Conservation (phyloP, 2,113 vertebrate species). For the Rhea americana region DNA sequence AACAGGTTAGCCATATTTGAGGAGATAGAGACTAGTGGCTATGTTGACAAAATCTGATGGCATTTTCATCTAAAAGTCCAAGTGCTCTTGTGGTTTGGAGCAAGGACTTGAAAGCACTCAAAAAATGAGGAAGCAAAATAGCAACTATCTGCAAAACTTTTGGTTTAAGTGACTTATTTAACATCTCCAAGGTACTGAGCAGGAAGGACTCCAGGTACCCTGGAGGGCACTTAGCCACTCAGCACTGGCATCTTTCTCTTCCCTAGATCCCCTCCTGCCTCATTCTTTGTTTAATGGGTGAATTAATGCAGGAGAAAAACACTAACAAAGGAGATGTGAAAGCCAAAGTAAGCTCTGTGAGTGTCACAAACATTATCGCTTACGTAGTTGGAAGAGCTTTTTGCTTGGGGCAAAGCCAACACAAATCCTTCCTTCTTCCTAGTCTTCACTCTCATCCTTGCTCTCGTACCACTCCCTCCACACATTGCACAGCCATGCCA, state of each 20-base stretch:
- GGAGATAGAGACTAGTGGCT: background rate
- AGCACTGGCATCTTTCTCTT: background rate
- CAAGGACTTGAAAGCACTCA: constrained; percentile 1
- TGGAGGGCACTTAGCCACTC: background rate
- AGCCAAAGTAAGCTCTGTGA: background rate
- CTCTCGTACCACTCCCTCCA: background rate
- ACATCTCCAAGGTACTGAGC: background rate
- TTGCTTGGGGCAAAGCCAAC: constrained; percentile 16
- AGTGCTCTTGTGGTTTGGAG: background rate
- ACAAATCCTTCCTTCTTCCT: background rate
- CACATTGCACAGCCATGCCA: background rate
- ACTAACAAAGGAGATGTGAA: background rate
- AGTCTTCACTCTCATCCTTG: background rate
- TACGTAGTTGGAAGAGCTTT: background rate
- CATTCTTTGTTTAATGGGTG: background rate
- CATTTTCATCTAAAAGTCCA: background rate
- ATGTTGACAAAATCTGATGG: constrained; percentile 14
- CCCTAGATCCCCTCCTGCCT: background rate
- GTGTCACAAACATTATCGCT: background rate
- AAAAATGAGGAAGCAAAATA: constrained; percentile 37
- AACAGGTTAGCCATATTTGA: background rate
- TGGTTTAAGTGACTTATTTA: background rate
- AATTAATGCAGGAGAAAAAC: background rate
- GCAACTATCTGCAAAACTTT: fast-evolving
- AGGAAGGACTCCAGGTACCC: background rate